Base-by-base conservation (phyloP, 1,140 invertebrate species). In the Drosophila mojavensis region DNA sequence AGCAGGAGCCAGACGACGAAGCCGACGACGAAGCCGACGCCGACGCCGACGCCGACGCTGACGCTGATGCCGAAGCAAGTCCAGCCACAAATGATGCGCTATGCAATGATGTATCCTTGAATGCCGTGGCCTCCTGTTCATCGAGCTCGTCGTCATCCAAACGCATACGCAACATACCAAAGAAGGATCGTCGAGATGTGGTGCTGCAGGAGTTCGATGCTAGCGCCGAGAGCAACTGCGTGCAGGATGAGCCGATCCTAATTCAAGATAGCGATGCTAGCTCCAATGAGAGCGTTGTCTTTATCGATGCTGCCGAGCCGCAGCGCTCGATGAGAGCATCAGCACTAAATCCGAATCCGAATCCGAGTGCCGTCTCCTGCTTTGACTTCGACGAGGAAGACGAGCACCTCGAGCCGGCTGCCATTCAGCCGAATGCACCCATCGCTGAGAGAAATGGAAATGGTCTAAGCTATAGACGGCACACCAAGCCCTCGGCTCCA, bases 111-210 rank as follows among this genome's bases (percentile, higher is more conserved):
- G 17, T 47, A 9, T 6, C 43, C 43, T 17, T 47, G 2, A 17
- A 17, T 7, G 43, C 43, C n/a, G 9, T 15, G 2, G 41, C 30
- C 6, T 4, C 59, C 28, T 53, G 33, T 2, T 43, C 58, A 13
- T 63, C 67, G 24, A 30, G 47, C 30, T 53, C 20, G 6, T 51
- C 54, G 6, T 58, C 43, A 4, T 47, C 45, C 5, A 79, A 75
- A 41, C 74, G 80, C 5, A 84, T 91, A 56, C 73, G 88, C n/a
- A 91, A 92, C 51, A 92, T 91, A 81, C 91, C 91, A 75, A 92
- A 92, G 79, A 92, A 92, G 59, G 91, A 92, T 81, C 75, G 90
- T 0, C 81, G 90, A 11, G 78, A 91, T 39, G 65, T 78, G 6
- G 64, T 84, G 48, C 59, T 76, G 1, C 75, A 86, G 53, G 86